Percentiles rank a stretch among this genome's conserved stretches.
Conservation (phyloP, 2,113 vertebrate genomes). For the Rostratula benghalensis region DNA sequence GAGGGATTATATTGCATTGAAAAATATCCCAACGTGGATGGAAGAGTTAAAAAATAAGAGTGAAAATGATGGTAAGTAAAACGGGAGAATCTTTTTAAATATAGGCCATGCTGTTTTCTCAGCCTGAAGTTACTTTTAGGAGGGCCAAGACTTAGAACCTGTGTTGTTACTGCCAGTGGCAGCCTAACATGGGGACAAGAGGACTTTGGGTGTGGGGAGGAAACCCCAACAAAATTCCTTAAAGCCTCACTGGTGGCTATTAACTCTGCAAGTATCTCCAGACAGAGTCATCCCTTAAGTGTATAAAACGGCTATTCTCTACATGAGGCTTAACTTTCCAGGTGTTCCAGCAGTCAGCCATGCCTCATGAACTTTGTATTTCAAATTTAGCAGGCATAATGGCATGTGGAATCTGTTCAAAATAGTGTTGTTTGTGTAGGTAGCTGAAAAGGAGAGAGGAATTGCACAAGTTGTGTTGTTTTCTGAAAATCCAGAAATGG, state of each 20-base stretch:
- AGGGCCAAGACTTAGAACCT: neutral
- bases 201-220: rapidly evolving
- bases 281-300: neutral
- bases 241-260: neutral
- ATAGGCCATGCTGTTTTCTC: neutral
- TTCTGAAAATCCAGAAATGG: neutral
- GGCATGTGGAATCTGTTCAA: neutral
- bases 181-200: neutral
- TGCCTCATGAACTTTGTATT: neutral
- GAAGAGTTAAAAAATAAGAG: slow-evolving; percentile 77
- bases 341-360: neutral
- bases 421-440: neutral
- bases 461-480: neutral
- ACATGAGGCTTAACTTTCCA: neutral
- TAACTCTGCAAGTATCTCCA: neutral
- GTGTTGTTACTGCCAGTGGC: neutral
- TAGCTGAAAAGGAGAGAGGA: neutral
- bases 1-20: slow-evolving; percentile 81
- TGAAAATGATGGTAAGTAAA: slow-evolving; percentile 76
- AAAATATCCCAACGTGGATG: slow-evolving; percentile 85
- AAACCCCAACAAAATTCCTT: neutral
- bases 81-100: neutral
- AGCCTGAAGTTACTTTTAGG: neutral
- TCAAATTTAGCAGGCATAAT: neutral
- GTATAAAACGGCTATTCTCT: neutral